Conservation (phyloP, 1,140 invertebrate species). For the Hycleus phaleratus region DNA sequence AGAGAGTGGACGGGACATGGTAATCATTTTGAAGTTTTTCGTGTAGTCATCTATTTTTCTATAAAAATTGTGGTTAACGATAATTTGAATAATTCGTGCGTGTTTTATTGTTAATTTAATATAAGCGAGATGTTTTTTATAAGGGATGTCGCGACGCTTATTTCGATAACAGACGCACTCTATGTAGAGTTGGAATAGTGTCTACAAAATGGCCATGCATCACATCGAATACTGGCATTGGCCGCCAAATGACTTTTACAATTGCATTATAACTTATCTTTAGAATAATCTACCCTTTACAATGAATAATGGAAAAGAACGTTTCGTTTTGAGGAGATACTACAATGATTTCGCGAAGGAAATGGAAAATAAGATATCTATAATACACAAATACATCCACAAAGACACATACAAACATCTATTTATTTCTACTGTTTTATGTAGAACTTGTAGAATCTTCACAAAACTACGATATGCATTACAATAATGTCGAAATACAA, state of each 20-base stretch:
- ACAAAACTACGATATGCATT: too few species aligned
- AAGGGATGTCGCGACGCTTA: constrained; percentile 21
- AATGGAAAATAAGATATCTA: background rate
- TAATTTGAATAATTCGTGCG: too few species aligned
- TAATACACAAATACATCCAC: background rate
- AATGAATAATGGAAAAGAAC: constrained; percentile 28
- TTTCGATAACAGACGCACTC: background rate
- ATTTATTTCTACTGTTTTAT: background rate
- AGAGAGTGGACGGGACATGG: too few species aligned
- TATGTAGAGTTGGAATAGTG: constrained; percentile 4
- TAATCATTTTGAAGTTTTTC: too few species aligned
- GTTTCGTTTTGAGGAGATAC: constrained; percentile 10
- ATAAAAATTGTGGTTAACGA: too few species aligned
- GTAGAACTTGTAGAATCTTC: too few species aligned
- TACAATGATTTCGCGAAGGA: background rate
- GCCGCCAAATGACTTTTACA: constrained; percentile 33
- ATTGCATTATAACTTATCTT: constrained; percentile 34
- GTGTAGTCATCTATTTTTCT: too few species aligned
- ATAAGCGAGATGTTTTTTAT: constrained; percentile 7
- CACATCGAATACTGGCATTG: constrained; percentile 24
- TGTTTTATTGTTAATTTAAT: too few species aligned
- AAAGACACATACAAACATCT: too few species aligned
- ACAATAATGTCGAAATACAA: too few species aligned
- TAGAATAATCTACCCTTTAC: constrained; percentile 28
- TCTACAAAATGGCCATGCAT: constrained; percentile 23